phyloP scores from a whole-genome alignment of 2,113 vertebrate species.

The Grus americana region DNA sequence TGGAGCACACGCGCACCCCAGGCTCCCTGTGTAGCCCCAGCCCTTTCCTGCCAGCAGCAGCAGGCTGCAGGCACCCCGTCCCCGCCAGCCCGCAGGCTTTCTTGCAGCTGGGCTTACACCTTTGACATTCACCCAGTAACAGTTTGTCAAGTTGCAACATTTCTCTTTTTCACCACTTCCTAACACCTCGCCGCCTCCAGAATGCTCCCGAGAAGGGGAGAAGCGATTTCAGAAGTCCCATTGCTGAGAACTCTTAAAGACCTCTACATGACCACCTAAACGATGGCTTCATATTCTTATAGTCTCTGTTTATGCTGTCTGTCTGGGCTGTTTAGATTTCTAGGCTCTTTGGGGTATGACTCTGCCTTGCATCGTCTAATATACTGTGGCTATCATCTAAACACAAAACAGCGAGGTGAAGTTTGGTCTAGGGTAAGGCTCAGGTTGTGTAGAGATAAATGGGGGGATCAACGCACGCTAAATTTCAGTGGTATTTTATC shows the following conservation, averaged over 20 bases:
- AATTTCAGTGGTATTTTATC: neutral
- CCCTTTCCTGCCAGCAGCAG: neutral
- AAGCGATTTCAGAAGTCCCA: neutral
- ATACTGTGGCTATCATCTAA: neutral
- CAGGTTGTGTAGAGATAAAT: neutral
- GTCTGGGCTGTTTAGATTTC: neutral
- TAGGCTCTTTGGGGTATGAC: neutral
- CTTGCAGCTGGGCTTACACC: neutral
- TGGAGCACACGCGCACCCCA: neutral
- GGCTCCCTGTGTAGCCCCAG: neutral
- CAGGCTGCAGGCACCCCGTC: neutral
- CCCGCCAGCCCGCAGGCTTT: neutral
- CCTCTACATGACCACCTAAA: neutral
- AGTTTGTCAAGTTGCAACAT: neutral
- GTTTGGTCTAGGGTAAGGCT: neutral
- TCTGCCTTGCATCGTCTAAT: neutral
- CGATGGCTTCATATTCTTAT: neutral
- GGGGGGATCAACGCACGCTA: accelerated
- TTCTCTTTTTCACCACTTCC: neutral
- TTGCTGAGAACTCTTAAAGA: neutral
- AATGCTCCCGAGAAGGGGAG: neutral
- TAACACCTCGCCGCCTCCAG: neutral
- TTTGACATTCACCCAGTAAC: neutral
- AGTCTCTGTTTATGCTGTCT: neutral
- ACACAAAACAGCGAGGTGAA: neutral